Base-by-base conservation (phyloP, 2,113 vertebrate genomes). In the Ceyx cyanopectus region DNA sequence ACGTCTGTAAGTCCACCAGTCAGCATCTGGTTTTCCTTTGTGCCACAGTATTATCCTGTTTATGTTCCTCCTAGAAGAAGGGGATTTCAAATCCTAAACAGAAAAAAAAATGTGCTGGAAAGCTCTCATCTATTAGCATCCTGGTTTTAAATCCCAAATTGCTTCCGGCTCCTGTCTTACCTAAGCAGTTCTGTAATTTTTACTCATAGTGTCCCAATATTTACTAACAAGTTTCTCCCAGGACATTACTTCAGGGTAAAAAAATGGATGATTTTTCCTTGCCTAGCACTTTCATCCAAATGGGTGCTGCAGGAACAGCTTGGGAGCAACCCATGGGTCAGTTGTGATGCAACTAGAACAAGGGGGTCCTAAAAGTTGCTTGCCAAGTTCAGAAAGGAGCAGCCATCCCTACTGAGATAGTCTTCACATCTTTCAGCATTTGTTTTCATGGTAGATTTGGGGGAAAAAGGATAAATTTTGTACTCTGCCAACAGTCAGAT, bases 1-100 rank as follows among this genome's bases (percentile, higher is more conserved):
- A 24, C 0, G 0, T 40, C 51, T 26, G 17, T 12, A 4, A 65
- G 24, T 50, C 16, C 40, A 22, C 32, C 40, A 16, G 1, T 57
- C 26, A 3, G 61, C n/a, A 62, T 20, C 29, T 76, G 13, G 2
- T 74, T 45, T 69, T 19, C 5, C 9, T 18, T 62, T n/a, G 34
- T 4, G 6, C 5, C 34, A 5, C 0, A 0, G 3, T 40, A 2
- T 67, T 22, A 50, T 37, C 46, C 54, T 37, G 19, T 22, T 91
- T 13, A 4, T 2, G 0, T 7, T 45, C 57, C 30, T 68, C n/a
- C 62, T 14, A 7, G n/a, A 10, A 15, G 41, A 16, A 37, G 32
- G 4, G 6, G 45, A n/a, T 48, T 66, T 80, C 10, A 43, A 8
- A 66, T 23, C 27, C 37, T 23, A 53, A 29, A 22, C 40, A 60